Base-by-base conservation (phyloP, 2,113 vertebrate species). In the Uria lomvia region DNA sequence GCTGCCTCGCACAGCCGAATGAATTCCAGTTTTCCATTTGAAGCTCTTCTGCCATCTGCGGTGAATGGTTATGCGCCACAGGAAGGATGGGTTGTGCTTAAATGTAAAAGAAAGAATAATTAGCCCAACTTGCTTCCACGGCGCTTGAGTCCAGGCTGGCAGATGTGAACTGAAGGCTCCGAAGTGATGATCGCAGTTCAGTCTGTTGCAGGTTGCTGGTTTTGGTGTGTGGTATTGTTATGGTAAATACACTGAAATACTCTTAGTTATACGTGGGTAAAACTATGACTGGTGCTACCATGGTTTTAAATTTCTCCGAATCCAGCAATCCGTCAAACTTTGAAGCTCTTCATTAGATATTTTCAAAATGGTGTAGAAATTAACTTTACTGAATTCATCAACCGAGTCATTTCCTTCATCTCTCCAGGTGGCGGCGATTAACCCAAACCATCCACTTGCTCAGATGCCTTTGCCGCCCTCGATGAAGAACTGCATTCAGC, bases 401-500 rank as follows among this genome's bases (percentile, higher is more conserved):
- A 1, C 2, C 32, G 38, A 53, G 18, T 34, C 1, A 22, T 68
- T 8, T 63, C 73, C 93, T 84, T 50, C 36, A 11, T 93, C 43
- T 94, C 78, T 8, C 2, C 96, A 99, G 99, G 99, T 99, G 67
- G 99, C 99, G 15, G 99, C 99, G 18, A 99, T 99, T 86, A 99
- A 99, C 96, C 99, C 99, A 10, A 99, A 99, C 98, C 99, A 99
- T 95, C 99, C 99, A 0, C 98, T 99, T 2, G 99, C 99, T 24
- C 99, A 99, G 97, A 99, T 99, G 99, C 99, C 99, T 4, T 94
- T 99, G 89, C 99, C 99, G 0, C 99, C 99, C 2, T 99, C 99
- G 5, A 99, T 99, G 99, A 99, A 99, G 98, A 99, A 99, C 98
- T 99, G 99, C 98, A 99, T 99, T 92, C 99, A 99, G 98, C 98